Percentiles rank a stretch among this genome's conserved stretches.
These are phyloP conservation scores for Stenolophus ochropezus DNA, from an alignment of 2,888 invertebrate species.

Conservation along the genomic window DNA sequence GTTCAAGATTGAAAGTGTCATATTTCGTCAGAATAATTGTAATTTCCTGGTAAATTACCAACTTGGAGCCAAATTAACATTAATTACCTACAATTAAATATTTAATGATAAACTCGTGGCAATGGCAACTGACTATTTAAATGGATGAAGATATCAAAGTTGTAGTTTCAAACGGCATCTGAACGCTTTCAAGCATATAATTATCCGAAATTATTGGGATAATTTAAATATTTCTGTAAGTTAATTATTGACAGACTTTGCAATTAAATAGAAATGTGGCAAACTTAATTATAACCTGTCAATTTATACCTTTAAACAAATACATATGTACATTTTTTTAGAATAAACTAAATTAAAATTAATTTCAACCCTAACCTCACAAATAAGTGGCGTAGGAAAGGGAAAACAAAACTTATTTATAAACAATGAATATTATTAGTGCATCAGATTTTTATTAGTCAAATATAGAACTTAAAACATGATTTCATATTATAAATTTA, in stretches of 20 bases:
- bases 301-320: neutral
- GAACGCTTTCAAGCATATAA: neutral
- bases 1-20: neutral
- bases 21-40: neutral
- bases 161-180: slow-evolving; percentile 6
- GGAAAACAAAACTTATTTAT: too few relatives aligned
- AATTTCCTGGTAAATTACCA: neutral
- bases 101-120: neutral
- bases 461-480: too few relatives aligned
- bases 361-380: too few relatives aligned
- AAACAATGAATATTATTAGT: too few relatives aligned
- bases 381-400: too few relatives aligned
- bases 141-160: neutral
- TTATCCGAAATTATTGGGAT: neutral
- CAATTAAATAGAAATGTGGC: neutral
- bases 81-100: slow-evolving; percentile 8
- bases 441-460: too few relatives aligned
- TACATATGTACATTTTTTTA: too few relatives aligned
- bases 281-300: neutral
- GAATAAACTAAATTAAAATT: too few relatives aligned
- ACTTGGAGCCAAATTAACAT: neutral
- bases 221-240: neutral
- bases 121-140: neutral
- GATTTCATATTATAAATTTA: too few relatives aligned
- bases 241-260: neutral